A percentile compares a stretch with the other conserved stretches of the same genome.
Evolutionary conservation across 2,797 vertebrate genomes (phyloP).

Genomic region (Crax fasciolata): DNA sequence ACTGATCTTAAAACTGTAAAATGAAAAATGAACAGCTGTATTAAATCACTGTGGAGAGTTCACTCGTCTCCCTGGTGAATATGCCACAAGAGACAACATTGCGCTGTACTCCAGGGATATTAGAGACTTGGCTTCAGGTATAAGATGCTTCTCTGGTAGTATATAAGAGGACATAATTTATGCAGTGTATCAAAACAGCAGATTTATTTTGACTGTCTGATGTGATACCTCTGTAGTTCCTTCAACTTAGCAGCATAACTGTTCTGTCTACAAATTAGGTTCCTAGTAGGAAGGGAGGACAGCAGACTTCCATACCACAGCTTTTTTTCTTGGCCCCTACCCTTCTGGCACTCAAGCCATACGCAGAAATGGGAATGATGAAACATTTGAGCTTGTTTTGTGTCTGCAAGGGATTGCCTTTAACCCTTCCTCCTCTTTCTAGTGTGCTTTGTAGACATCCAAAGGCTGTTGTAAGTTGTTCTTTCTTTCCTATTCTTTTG

Average conservation of each 20-base stretch:
- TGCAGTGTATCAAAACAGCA: not conserved
- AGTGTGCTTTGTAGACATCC: not conserved
- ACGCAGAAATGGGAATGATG: not conserved
- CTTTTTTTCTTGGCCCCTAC: not conserved
- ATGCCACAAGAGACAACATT: not conserved
- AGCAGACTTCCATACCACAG: not conserved
- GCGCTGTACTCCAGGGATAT: not conserved
- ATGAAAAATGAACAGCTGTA: not conserved
- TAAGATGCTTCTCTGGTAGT: not conserved
- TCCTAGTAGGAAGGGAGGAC: not conserved
- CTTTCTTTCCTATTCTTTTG: not conserved
- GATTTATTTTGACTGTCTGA: conserved; percentile 31
- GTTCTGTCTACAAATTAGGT: not conserved
- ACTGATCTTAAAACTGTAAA: not conserved
- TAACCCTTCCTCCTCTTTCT: not conserved
- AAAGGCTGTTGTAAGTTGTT: not conserved
- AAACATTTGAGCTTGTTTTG: not conserved
- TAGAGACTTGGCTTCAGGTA: not conserved
- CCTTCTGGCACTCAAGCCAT: not conserved
- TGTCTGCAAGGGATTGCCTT: not conserved
- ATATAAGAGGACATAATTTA: conserved; percentile 20
- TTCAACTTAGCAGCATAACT: not conserved
- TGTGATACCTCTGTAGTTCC: not conserved
- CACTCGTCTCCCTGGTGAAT: not conserved
- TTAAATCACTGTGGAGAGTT: not conserved